These are phyloP conservation scores for Regulus satrapa DNA, from an alignment of 2,113 vertebrate genomes.

Conservation along the genomic window DNA sequence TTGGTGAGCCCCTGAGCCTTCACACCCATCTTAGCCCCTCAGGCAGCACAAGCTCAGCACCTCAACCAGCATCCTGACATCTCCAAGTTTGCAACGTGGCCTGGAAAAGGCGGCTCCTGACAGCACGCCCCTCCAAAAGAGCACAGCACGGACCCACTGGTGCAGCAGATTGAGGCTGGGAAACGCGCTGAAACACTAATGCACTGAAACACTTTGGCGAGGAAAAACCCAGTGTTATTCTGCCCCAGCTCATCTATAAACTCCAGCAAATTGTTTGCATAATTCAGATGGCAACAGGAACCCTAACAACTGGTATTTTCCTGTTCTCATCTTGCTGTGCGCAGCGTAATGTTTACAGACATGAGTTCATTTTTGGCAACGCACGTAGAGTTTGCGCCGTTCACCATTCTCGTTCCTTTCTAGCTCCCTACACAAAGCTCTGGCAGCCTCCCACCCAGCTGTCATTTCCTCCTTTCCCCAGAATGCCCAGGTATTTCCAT, in stretches of 20 bases:
- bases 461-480: not conserved
- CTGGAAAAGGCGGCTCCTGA: not conserved
- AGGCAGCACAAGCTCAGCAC: not conserved
- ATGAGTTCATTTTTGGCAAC: constrained; percentile 42
- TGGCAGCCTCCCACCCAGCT: not conserved
- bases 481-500: not conserved
- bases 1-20: not conserved
- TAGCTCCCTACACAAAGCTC: not conserved
- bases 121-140: not conserved
- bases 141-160: not conserved
- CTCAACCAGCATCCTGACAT: not conserved
- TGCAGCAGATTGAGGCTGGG: not conserved
- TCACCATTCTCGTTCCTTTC: not conserved
- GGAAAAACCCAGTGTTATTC: not conserved
- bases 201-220: not conserved
- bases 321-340: not conserved
- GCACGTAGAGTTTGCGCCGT: not conserved
- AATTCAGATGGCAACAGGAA: constrained; percentile 18
- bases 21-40: too few species aligned
- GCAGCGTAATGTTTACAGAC: not conserved
- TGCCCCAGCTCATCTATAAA: not conserved
- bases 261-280: constrained; percentile 24
- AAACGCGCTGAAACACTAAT: not conserved
- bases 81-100: rapidly evolving
- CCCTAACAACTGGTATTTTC: constrained; percentile 9